phyloP scores from a whole-genome alignment of 2,113 vertebrate species.

The Crotalus viridis region DNA sequence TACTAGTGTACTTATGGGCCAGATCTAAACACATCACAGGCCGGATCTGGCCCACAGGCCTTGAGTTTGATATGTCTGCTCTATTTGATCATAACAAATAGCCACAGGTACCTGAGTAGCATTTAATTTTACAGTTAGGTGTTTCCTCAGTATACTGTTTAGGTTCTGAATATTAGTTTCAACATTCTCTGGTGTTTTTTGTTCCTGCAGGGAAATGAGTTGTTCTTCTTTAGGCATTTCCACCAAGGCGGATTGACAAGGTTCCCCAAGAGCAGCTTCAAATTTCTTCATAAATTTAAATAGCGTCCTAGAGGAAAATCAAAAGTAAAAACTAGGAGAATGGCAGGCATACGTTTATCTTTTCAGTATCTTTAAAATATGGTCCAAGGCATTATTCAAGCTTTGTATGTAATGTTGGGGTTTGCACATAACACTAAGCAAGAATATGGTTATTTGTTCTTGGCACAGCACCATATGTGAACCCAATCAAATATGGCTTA shows the following conservation, averaged over 20 bases:
- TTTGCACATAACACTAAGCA: not conserved
- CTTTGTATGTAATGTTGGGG: not conserved
- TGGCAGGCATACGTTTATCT: not conserved
- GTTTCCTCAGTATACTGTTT: conserved; percentile 70
- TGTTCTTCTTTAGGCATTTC: conserved; percentile 75
- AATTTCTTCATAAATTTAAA: conserved; percentile 97
- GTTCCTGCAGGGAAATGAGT: conserved; percentile 69
- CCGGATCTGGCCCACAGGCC: too few species aligned
- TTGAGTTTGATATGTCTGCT: not conserved
- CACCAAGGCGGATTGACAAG: conserved; percentile 78
- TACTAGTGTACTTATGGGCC: too few species aligned
- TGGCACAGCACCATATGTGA: not conserved
- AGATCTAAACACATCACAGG: too few species aligned
- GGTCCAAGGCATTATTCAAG: not conserved
- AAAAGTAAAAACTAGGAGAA: not conserved
- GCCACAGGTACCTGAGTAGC: conserved; percentile 64
- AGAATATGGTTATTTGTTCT: not conserved
- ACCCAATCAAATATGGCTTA: not conserved
- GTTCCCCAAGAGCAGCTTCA: conserved; percentile 78
- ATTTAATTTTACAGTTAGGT: conserved; percentile 67
- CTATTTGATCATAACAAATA: conserved; percentile 1
- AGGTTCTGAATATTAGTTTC: conserved; percentile 78
- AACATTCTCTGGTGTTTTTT: conserved; percentile 48
- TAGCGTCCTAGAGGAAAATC: conserved; percentile 78
- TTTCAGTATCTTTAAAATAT: not conserved